These are phyloP conservation scores for Holotrichia oblita DNA, from an alignment of 1,140 invertebrate species.

Conservation along the genomic window DNA sequence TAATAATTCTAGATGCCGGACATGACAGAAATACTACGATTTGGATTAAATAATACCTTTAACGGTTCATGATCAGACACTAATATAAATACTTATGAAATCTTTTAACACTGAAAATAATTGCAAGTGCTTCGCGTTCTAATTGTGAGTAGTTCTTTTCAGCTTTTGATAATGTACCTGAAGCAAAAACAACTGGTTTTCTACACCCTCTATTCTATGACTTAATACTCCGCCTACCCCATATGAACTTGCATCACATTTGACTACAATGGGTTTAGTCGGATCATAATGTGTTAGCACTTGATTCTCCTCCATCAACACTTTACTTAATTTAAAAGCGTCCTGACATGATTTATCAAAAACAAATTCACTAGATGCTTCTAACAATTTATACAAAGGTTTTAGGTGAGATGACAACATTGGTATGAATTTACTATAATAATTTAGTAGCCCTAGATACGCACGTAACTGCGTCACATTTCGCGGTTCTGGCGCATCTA, in stretches of 20 bases:
- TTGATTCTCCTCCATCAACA: slow-evolving; percentile 35
- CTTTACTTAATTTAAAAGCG: slow-evolving; percentile 32
- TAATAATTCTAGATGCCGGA: slow-evolving; percentile 40
- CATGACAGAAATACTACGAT: slow-evolving; percentile 38
- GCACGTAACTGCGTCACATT: neutral
- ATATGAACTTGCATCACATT: slow-evolving; percentile 58
- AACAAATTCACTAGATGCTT: neutral
- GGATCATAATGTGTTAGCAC: slow-evolving; percentile 44
- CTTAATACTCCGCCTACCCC: slow-evolving; percentile 47
- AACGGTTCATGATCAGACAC: slow-evolving; percentile 25
- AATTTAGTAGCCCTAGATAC: slow-evolving; percentile 1
- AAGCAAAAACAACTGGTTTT: slow-evolving; percentile 45
- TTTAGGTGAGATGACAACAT: neutral
- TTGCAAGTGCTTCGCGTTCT: slow-evolving; percentile 53
- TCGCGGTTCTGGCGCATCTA: neutral
- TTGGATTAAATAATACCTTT: slow-evolving; percentile 37
- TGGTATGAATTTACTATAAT: no score
- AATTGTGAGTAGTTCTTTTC: slow-evolving; percentile 50
- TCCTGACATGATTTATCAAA: slow-evolving; percentile 27
- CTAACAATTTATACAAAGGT: slow-evolving; percentile 5
- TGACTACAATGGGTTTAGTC: slow-evolving; percentile 44
- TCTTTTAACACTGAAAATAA: slow-evolving; percentile 58
- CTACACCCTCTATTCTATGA: slow-evolving; percentile 34
- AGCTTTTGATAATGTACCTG: slow-evolving; percentile 25
- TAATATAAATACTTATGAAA: slow-evolving; percentile 25